Percentiles rank a stretch among this genome's conserved stretches.
phyloP scores from a whole-genome alignment of 2,888 invertebrate genomes.

The Eristalis arbustorum region DNA sequence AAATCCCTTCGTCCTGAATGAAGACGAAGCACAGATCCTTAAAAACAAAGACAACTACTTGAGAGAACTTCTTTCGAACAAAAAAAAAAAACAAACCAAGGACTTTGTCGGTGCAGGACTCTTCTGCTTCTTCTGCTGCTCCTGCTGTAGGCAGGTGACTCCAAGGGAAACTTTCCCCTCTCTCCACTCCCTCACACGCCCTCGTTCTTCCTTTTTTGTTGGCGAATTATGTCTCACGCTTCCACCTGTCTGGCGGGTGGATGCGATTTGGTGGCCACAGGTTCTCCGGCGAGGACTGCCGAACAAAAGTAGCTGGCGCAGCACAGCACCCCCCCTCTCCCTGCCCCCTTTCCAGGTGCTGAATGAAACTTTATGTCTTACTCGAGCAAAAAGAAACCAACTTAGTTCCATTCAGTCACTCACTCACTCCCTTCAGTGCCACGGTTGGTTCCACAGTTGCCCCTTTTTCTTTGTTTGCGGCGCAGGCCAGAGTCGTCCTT shows the following conservation, averaged over 20 bases:
- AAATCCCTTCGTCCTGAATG: neutral
- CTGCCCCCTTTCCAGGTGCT: neutral
- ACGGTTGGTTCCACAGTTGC: neutral
- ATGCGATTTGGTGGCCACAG: conserved; percentile 63
- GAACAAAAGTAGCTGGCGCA: neutral
- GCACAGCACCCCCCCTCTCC: neutral
- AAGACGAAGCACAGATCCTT: conserved; percentile 32
- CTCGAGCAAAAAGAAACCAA: neutral
- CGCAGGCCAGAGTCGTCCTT: neutral
- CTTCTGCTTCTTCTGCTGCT: neutral
- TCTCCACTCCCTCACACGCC: neutral
- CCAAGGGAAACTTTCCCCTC: neutral
- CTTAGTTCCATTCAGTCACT: neutral
- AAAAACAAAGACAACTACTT: conserved; percentile 64
- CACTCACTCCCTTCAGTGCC: neutral
- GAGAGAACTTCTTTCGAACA: conserved; percentile 33
- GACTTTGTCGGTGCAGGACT: neutral
- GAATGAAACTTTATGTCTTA: conserved; percentile 44
- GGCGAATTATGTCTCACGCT: conserved; percentile 9
- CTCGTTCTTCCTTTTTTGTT: neutral
- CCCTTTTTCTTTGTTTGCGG: neutral
- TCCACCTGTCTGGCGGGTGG: conserved; percentile 4
- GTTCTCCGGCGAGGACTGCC: neutral
- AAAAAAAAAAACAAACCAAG: neutral
- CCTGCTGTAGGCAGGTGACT: neutral